Conservation (phyloP, 2,113 vertebrate genomes). For the Sminthopsis crassicaudata region DNA sequence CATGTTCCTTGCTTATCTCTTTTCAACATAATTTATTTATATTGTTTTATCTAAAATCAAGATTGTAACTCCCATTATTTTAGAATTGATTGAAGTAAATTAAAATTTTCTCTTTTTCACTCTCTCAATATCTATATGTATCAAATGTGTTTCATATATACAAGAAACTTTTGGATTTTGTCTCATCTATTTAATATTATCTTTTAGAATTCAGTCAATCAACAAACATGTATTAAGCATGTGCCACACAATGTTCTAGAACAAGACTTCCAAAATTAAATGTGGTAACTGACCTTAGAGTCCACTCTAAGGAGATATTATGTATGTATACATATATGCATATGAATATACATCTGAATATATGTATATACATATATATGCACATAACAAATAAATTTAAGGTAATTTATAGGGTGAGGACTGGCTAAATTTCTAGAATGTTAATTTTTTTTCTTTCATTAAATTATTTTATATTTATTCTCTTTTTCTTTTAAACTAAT, state of each 20-base stretch:
- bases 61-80: background rate
- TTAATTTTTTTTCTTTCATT: background rate
- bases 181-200: background rate
- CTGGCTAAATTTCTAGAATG: background rate
- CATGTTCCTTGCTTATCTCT: background rate
- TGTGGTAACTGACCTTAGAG: background rate
- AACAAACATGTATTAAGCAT: background rate
- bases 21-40: background rate
- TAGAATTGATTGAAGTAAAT: background rate
- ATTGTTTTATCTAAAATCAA: background rate
- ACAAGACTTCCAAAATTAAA: background rate
- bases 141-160: background rate
- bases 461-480: background rate
- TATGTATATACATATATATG: background rate
- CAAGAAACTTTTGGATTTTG: background rate
- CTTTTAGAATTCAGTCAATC: background rate
- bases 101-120: background rate
- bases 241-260: background rate
- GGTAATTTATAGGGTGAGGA: background rate
- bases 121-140: background rate
- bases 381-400: background rate
- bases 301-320: background rate
- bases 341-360: background rate
- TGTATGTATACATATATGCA: background rate
- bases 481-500: background rate